phyloP scores from a whole-genome alignment of 35 echinoderm and acorn worm genomes.

The Stichopus chloronotus region DNA sequence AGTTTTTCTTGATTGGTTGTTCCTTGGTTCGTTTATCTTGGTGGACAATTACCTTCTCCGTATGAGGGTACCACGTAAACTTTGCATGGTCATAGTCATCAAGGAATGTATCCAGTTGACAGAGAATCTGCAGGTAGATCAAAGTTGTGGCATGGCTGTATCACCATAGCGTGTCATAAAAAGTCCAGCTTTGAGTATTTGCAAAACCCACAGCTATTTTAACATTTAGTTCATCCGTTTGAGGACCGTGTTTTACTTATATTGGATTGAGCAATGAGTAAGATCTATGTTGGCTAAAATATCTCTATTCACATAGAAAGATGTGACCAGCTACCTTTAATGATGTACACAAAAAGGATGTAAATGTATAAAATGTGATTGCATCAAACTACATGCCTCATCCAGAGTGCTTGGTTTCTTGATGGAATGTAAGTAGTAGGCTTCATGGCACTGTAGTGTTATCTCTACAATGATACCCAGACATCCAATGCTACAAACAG shows the following conservation, averaged over 20 bases:
- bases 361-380: background rate
- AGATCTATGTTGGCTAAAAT: too few relatives aligned
- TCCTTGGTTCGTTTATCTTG: conserved; percentile 62
- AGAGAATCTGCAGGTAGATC: conserved; percentile 56
- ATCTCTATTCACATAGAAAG: too few relatives aligned
- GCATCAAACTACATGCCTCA: conserved; percentile 68
- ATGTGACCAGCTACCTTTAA: too few relatives aligned
- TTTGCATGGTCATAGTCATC: conserved; percentile 70
- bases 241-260: too few relatives aligned
- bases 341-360: too few relatives aligned
- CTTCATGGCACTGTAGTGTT: conserved; percentile 85
- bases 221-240: too few relatives aligned
- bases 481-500: conserved; percentile 71
- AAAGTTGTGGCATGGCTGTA: too few relatives aligned
- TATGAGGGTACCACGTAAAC: conserved; percentile 81
- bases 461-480: conserved; percentile 78
- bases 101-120: conserved; percentile 68
- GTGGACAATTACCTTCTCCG: conserved; percentile 68
- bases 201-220: too few relatives aligned
- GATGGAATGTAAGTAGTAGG: conserved; percentile 65
- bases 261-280: too few relatives aligned
- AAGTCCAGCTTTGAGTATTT: too few relatives aligned
- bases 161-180: too few relatives aligned
- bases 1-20: conserved; percentile 35
- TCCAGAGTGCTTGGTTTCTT: conserved; percentile 68